A percentile compares a stretch with the other conserved stretches of the same genome.
Conservation (phyloP, 2,113 vertebrate genomes). For the Pseudonaja textilis region DNA sequence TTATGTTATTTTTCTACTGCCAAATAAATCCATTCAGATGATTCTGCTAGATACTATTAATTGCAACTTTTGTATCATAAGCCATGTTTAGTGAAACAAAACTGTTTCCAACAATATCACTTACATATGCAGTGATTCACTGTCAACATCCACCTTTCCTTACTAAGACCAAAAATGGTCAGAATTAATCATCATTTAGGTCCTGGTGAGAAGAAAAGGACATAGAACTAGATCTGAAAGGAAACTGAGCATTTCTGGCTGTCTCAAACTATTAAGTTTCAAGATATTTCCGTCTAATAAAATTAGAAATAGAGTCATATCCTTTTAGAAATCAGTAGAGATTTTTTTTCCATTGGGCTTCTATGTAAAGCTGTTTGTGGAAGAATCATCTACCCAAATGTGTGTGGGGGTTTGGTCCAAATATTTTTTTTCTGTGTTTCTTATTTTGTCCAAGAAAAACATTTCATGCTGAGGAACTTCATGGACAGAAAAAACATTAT, state of each 20-base stretch:
- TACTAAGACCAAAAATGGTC: neutral
- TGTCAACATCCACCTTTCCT: neutral
- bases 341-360: slow-evolving; percentile 10
- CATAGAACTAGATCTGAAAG: slow-evolving; percentile 31
- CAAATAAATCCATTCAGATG: neutral
- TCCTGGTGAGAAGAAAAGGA: neutral
- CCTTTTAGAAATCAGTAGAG: slow-evolving; percentile 12
- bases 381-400: slow-evolving; percentile 2
- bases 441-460: slow-evolving; percentile 50
- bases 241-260: neutral
- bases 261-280: neutral
- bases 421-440: slow-evolving; percentile 54
- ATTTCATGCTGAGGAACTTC: slow-evolving; percentile 44
- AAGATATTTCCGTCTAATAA: neutral
- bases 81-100: neutral
- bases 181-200: neutral
- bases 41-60: neutral
- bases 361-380: slow-evolving; percentile 48
- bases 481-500: slow-evolving; percentile 52
- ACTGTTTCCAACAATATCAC: neutral
- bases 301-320: slow-evolving; percentile 57
- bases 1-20: neutral
- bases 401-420: slow-evolving; percentile 29
- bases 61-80: neutral
- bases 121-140: neutral